Base-by-base conservation (phyloP, 2,888 invertebrate species). In the Drosophila hamatofila region DNA sequence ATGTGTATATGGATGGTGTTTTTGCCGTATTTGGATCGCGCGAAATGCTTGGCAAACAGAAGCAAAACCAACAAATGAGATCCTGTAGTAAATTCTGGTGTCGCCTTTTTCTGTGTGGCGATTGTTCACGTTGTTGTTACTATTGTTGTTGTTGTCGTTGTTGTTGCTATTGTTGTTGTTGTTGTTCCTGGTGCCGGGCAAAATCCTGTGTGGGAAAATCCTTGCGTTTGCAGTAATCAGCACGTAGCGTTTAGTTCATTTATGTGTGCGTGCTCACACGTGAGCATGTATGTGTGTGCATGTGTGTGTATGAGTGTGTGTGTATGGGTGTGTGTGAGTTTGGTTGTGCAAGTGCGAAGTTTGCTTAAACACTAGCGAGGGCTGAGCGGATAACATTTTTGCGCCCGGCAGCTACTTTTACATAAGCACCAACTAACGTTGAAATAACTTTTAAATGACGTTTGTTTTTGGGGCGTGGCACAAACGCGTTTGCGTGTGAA, bases 401-500 rank as follows among this genome's bases (percentile, higher is more conserved):
- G 75, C 64, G 57, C 60, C 76, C 78, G 73, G 66, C 78, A 81
- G 83, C 88, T 72, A 84, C 83, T 83, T 83, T 83, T 81, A 83
- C 83, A 83, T 84, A 84, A 84, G 85, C 83, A 88, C 78, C 84
- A 88, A 84, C 86, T 86, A 83, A 83, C 86, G 83, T 74, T 87
- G 77, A 85, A 88, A 85, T 86, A 85, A 85, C 89, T 85, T 85
- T 88, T 80, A 88, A 85, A 88, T 88, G 88, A 88, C 89, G 86
- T 88, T 85, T 88, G 86, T 76, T 88, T 80, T 79, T 69, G 78
- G 78, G 68, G 77, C 78, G 78, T 78, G 73, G 76, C 74, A 64
- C 70, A 59, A 61, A 70, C 83, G 84, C 78, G 72, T 85, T 81
- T 79, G 88, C 88, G 84, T 88, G 85, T 79, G 82, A 83, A 79